Evolutionary conservation across 1,140 invertebrate genomes (phyloP).

Genomic region (Choristoneura fumiferana): DNA sequence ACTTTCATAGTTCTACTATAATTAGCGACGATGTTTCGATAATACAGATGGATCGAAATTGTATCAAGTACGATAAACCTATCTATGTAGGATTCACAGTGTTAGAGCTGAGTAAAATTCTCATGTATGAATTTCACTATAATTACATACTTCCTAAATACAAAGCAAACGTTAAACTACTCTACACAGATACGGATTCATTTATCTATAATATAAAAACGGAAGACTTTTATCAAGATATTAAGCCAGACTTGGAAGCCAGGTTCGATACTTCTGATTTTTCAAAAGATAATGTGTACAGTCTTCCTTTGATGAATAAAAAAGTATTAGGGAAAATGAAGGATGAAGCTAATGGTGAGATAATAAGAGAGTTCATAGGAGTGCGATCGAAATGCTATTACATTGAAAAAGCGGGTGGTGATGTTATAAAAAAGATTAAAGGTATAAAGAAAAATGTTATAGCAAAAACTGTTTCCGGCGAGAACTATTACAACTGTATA

Average conservation of each 20-base stretch:
- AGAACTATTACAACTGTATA: background rate
- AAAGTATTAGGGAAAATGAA: background rate
- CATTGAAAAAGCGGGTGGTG: background rate
- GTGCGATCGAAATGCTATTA: background rate
- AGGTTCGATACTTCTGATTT: background rate
- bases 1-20: background rate
- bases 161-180: too few relatives aligned
- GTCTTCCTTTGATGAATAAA: background rate
- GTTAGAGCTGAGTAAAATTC: background rate
- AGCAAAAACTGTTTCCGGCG: background rate
- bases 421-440: background rate
- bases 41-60: background rate
- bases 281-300: background rate
- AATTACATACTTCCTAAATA: background rate
- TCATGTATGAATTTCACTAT: conserved; percentile 10
- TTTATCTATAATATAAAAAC: background rate
- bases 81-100: conserved; percentile 11
- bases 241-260: background rate
- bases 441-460: background rate
- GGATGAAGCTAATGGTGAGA: background rate
- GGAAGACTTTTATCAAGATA: background rate
- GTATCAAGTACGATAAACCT: background rate
- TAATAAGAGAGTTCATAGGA: background rate
- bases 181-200: too few relatives aligned
- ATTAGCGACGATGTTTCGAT: background rate